Evolutionary conservation across 2,113 vertebrate genomes (phyloP), one percentile per base, ranked within the genome.

Genomic region (Xiphophorus maculatus): DNA sequence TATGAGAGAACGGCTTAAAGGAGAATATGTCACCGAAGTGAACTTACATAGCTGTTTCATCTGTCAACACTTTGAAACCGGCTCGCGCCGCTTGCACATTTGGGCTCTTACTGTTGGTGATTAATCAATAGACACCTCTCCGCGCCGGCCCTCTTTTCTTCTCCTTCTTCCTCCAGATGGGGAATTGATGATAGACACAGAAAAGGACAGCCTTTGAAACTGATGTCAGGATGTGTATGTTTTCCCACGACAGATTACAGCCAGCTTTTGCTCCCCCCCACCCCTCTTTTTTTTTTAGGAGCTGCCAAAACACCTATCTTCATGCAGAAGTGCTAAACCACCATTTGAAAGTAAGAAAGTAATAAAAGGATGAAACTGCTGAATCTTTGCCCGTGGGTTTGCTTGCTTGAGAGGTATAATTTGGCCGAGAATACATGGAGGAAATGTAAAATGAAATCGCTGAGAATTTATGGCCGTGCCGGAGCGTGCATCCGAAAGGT

Each of bases 381-480:
- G 82, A 75, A 70, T 81, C 29, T 15, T 37, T 62, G 79, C 69
- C 79, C 19, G 66, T 69, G 72, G 51, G 83, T 82, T 84, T 85
- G 84, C 79, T 68, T 69, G 67, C 72, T 75, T 78, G 42, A 80
- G 71, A 85, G 86, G 83, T 90, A 80, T 91, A 84, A 89, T 91
- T 89, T 89, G 73, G 81, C 76, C 84, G 73, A 71, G 84, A 91
- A 90, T 81, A 84, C 84, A 83, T 75, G 70, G 81, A 91, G 88
- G 80, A 92, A 87, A 93, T 89, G 88, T 90, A 85, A 86, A 90
- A 90, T 90, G 83, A 85, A 93, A 91, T 93, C 87, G 76, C 70
- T 9, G 54, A 85, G 81, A 89, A 90, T 92, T 92, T 88, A 91
- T 92, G 88, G 81, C 74, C 37, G 64, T 68, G 74, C 72, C 51